A percentile compares a stretch with the other conserved stretches of the same genome.
Evolutionary conservation across 2,113 vertebrate genomes (phyloP).

Genomic region (Amia ocellicauda): DNA sequence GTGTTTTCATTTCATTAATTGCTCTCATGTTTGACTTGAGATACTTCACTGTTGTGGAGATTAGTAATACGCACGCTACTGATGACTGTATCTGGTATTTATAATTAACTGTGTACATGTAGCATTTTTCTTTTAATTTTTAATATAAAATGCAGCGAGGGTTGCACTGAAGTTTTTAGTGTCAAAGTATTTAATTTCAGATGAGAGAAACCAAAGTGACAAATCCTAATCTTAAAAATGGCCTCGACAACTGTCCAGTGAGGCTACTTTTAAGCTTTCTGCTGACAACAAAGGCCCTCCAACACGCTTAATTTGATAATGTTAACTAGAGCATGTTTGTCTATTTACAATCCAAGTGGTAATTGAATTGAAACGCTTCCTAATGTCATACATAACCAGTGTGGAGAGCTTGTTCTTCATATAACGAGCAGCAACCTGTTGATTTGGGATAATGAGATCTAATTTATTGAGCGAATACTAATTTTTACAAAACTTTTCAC

Average conservation of each 20-base stretch:
- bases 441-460: conserved; percentile 37
- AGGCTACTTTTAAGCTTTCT: neutral
- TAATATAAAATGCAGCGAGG: too few relatives aligned
- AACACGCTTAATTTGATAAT: conserved; percentile 32
- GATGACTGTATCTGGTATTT: too few relatives aligned
- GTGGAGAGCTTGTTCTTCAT: conserved; percentile 23
- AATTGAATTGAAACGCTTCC: conserved; percentile 39
- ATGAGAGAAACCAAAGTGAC: conserved; percentile 2
- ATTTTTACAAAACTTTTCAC: conserved; percentile 33
- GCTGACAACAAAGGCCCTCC: neutral
- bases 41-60: too few relatives aligned
- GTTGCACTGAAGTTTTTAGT: too few relatives aligned
- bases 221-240: neutral
- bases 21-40: too few relatives aligned
- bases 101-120: too few relatives aligned
- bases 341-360: conserved; percentile 27
- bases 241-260: neutral
- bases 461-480: conserved; percentile 30
- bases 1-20: too few relatives aligned
- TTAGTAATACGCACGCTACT: too few relatives aligned
- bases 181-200: neutral
- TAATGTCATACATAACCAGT: conserved; percentile 24
- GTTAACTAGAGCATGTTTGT: conserved; percentile 9
- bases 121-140: too few relatives aligned
- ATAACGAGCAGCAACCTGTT: conserved; percentile 25